phyloP scores from a whole-genome alignment of 2,797 vertebrate species.

The Oreochromis mossambicus region DNA sequence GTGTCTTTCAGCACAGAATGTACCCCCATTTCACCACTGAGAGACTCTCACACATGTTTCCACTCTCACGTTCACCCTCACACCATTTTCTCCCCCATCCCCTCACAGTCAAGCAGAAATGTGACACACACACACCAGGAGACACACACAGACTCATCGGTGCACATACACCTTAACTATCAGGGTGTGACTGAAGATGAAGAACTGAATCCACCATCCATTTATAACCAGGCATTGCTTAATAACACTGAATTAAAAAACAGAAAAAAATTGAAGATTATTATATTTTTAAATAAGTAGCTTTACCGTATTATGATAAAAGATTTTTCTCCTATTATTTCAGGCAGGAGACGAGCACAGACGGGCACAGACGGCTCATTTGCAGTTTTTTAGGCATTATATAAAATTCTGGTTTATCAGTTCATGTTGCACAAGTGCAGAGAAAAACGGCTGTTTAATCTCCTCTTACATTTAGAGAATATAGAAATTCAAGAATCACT shows the following conservation, averaged over 20 bases:
- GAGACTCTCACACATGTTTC: not conserved
- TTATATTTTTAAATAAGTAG: not conserved
- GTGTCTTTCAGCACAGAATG: conserved; percentile 7
- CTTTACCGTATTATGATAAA: not conserved
- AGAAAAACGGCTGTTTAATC: not conserved
- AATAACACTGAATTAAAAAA: not conserved
- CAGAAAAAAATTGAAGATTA: not conserved
- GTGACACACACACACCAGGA: not conserved
- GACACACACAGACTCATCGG: not conserved
- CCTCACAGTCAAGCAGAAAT: not conserved
- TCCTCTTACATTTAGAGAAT: not conserved
- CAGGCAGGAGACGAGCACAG: not conserved
- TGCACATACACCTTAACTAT: not conserved
- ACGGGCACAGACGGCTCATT: not conserved
- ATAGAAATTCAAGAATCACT: not conserved
- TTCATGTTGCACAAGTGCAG: conserved; percentile 12
- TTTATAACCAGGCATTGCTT: not conserved
- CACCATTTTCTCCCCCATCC: not conserved
- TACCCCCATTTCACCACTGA: not conserved
- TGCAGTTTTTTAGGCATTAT: conserved; percentile 27
- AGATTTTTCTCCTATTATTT: not conserved
- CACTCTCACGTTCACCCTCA: not conserved
- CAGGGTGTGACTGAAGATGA: not conserved
- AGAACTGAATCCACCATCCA: not conserved
- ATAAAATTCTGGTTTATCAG: conserved; percentile 38